Percentiles rank a stretch among this genome's conserved stretches.
Conservation (phyloP, 2,888 invertebrate species). For the Agapostemon virescens region DNA sequence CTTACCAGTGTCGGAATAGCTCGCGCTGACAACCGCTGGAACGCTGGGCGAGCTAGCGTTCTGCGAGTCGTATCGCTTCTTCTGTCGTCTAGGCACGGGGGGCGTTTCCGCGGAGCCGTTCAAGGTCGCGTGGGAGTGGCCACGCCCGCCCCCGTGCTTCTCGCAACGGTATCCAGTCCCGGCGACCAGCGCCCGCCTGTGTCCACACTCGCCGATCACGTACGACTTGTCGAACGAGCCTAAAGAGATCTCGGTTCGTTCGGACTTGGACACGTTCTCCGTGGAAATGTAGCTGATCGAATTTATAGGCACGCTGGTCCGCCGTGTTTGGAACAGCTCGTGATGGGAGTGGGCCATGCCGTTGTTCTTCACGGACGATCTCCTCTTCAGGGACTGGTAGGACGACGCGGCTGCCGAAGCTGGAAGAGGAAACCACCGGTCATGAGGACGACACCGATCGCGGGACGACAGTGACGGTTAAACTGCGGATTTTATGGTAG, state of each 20-base stretch:
- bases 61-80: conserved; percentile 72
- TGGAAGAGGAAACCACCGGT: not conserved
- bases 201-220: conserved; percentile 77
- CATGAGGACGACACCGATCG: not conserved
- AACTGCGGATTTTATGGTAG: no score
- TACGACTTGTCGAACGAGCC: conserved; percentile 73
- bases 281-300: conserved; percentile 78
- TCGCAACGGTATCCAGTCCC: conserved; percentile 78
- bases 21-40: conserved; percentile 75
- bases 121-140: conserved; percentile 69
- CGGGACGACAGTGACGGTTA: not conserved
- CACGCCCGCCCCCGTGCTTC: conserved; percentile 72
- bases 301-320: conserved; percentile 76
- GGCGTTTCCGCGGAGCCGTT: conserved; percentile 75
- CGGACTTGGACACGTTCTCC: conserved; percentile 74
- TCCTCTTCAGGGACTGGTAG: conserved; percentile 70
- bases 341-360: conserved; percentile 76
- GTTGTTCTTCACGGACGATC: conserved; percentile 76
- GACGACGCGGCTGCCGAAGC: conserved; percentile 39
- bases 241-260: conserved; percentile 66
- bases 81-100: conserved; percentile 67
- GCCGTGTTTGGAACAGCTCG: conserved; percentile 76
- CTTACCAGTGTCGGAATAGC: conserved; percentile 76
- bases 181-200: conserved; percentile 67
- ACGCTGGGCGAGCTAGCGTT: conserved; percentile 78